These are phyloP conservation scores for Falco concolor DNA, from an alignment of 2,797 vertebrate species.

Conservation along the genomic window DNA sequence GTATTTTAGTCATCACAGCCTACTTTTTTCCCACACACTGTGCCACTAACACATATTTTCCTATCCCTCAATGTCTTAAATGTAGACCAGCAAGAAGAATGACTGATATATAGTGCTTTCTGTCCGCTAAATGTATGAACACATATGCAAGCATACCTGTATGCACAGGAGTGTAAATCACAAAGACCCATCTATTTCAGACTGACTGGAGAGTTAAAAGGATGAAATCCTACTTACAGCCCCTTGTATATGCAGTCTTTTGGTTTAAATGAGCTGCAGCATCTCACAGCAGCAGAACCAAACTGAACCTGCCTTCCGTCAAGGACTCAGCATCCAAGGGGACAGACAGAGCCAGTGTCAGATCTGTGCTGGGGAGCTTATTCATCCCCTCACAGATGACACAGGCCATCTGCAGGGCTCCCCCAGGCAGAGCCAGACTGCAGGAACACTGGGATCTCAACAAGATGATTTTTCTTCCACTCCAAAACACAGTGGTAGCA, in stretches of 20 bases:
- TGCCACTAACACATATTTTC: not conserved
- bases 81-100: not conserved
- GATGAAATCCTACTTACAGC: not conserved
- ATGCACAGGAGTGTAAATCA: not conserved
- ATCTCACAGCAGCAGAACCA: not conserved
- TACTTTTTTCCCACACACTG: not conserved
- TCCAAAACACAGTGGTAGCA: not conserved
- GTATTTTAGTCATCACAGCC: not conserved
- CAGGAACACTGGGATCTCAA: accelerated
- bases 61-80: not conserved
- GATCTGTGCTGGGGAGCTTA: not conserved
- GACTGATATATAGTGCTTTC: not conserved
- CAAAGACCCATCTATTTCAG: not conserved
- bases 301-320: not conserved
- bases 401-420: not conserved
- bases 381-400: not conserved
- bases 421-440: accelerated
- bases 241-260: not conserved
- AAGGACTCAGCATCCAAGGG: not conserved
- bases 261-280: not conserved
- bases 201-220: not conserved
- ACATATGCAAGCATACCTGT: not conserved
- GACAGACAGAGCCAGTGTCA: not conserved
- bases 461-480: not conserved
- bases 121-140: not conserved